Percentiles rank a stretch among this genome's conserved stretches.
These are phyloP conservation scores for Stenodera caucasica DNA, from an alignment of 2,888 invertebrate genomes.

Conservation along the genomic window DNA sequence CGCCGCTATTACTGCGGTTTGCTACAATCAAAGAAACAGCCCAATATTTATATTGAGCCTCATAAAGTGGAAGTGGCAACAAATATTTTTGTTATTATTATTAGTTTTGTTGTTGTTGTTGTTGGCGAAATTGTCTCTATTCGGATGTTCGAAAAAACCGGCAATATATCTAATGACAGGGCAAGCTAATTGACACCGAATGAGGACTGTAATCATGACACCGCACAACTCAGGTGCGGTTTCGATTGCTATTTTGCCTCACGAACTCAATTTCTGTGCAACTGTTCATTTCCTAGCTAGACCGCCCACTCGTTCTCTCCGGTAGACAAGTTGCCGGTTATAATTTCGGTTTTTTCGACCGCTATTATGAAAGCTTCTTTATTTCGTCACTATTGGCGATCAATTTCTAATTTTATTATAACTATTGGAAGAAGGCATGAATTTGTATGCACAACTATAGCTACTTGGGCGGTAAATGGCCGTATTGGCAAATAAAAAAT, in stretches of 20 bases:
- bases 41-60: not conserved
- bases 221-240: conserved; percentile 50
- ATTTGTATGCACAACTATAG: not conserved
- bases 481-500: no score
- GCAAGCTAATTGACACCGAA: conserved; percentile 55
- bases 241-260: conserved; percentile 54
- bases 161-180: conserved; percentile 53
- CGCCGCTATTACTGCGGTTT: not conserved
- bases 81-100: no score
- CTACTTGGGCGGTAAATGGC: conserved; percentile 2
- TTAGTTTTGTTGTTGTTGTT: no score
- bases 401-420: not conserved
- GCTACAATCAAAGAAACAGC: not conserved
- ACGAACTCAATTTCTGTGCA: conserved; percentile 53
- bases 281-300: conserved; percentile 46
- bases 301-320: conserved; percentile 26
- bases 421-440: not conserved
- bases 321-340: conserved; percentile 21
- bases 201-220: conserved; percentile 54
- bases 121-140: no score
- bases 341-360: not conserved
- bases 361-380: not conserved
- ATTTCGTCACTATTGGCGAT: not conserved
- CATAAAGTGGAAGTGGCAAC: not conserved
- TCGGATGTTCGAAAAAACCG: no score